A percentile compares a stretch with the other conserved stretches of the same genome.
phyloP scores from a whole-genome alignment of 2,113 vertebrate species.

The Nansenia antarctica region DNA sequence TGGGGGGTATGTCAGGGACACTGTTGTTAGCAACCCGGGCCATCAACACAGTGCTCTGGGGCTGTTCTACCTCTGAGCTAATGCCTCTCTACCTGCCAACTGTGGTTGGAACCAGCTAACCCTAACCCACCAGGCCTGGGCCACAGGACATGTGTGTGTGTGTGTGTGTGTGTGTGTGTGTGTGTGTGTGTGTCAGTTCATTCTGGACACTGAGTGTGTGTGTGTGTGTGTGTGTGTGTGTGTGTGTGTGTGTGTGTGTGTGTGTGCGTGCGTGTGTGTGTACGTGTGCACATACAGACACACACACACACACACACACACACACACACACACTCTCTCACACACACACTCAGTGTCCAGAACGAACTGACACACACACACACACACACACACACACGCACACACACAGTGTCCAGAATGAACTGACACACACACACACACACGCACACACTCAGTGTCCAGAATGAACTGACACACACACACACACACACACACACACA shows the following conservation, averaged over 20 bases:
- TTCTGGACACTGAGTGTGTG: neutral
- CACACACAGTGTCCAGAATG: neutral
- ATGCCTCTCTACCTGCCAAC: constrained; percentile 41
- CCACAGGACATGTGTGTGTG: no score
- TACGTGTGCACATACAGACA: no score
- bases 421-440: neutral
- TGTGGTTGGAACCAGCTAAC: constrained; percentile 11
- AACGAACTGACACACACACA: neutral
- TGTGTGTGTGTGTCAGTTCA: neutral
- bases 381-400: no score
- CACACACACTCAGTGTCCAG: neutral
- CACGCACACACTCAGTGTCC: neutral
- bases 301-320: no score
- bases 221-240: neutral
- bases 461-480: neutral
- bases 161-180: no score
- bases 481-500: no score
- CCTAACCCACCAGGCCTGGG: neutral
- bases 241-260: no score
- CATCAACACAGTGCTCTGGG: constrained; percentile 48
- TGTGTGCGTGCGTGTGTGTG: no score
- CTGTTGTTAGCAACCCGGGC: constrained; percentile 67
- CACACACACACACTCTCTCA: neutral
- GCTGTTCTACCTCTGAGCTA: constrained; percentile 44
- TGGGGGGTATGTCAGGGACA: neutral